phyloP scores from a whole-genome alignment of 2,797 vertebrate species.

The Schizopygopsis malacanthus region DNA sequence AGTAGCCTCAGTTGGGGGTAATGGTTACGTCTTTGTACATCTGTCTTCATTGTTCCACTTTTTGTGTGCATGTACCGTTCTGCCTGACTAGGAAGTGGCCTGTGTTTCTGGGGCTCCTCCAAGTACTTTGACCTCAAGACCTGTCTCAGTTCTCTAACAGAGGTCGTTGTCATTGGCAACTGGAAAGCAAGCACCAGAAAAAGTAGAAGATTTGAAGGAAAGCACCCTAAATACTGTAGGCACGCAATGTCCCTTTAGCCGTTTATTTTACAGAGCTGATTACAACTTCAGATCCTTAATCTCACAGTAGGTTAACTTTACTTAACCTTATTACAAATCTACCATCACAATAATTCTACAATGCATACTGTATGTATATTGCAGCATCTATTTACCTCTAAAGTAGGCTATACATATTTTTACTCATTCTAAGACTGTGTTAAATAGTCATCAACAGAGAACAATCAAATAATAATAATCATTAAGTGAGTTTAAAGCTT shows the following conservation, averaged over 20 bases:
- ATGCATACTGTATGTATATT: background rate
- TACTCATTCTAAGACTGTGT: background rate
- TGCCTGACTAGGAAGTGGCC: constrained; percentile 80
- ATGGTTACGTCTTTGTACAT: constrained; percentile 24
- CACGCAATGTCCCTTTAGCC: background rate
- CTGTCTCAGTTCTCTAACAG: constrained; percentile 82
- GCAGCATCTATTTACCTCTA: background rate
- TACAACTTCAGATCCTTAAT: background rate
- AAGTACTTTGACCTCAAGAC: constrained; percentile 83
- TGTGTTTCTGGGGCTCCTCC: constrained; percentile 73
- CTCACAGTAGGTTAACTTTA: background rate
- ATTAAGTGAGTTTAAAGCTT: constrained; percentile 3
- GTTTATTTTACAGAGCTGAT: background rate
- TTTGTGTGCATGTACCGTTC: constrained; percentile 71
- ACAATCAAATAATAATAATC: background rate
- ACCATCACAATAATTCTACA: background rate
- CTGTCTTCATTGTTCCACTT: constrained; percentile 19
- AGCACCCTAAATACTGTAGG: background rate
- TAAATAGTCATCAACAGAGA: background rate
- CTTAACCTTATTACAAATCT: background rate
- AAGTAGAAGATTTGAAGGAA: constrained; percentile 6
- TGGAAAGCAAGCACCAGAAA: constrained; percentile 28
- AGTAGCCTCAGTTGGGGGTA: constrained; percentile 38
- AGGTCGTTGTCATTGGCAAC: constrained; percentile 75
- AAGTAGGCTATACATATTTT: background rate